Evolutionary conservation across 2,888 invertebrate genomes (phyloP), one percentile per base, ranked within the genome.

Genomic region (Leptinotarsa tumamoca): DNA sequence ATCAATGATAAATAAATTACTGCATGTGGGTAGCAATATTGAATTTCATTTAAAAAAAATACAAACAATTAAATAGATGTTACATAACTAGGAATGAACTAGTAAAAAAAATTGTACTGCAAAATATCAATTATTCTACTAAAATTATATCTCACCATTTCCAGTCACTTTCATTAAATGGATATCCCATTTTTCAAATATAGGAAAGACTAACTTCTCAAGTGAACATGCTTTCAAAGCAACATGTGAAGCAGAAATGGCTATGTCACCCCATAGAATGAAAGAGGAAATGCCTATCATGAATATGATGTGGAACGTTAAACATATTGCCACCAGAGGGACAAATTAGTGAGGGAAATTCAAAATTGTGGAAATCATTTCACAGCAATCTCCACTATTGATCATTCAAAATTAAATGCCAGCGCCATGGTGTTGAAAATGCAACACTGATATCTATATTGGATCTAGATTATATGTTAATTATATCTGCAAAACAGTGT

Each of bases 231-330:
- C 58, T 58, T 58, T 58, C 23, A 58, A 58, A 58, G 7, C n/a
- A 4, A 21, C 23, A 21, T 23, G 58, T 58, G 4, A 18, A 58
- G 18, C n/a, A n/a, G 58, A 58, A 23, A 58, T 58, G 23, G 58
- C 21, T 10, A 10, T 2, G 10, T 43, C 23, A 58, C 14, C 58
- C 5, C 21, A n/a, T 14, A 10, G n/a, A 21, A 21, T 14, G 58
- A 21, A 58, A 58, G n/a, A 58, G 58, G 58, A 58, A 58, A 58
- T 52, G 52, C 58, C 58, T 58, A n/a, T n/a, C n/a, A n/a, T n/a
- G 17, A 52, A n/a, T 18, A 14, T 58, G 10, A 4, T 17, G 18
- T 18, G 13, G 1, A 58, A n/a, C 2, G 13, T 58, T 23, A 23
- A 21, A 18, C 4, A 7, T 13, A 21, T 21, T 58, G 18, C 58